Base-by-base conservation (phyloP, 2,113 vertebrate species). In the Actenoides hombroni region DNA sequence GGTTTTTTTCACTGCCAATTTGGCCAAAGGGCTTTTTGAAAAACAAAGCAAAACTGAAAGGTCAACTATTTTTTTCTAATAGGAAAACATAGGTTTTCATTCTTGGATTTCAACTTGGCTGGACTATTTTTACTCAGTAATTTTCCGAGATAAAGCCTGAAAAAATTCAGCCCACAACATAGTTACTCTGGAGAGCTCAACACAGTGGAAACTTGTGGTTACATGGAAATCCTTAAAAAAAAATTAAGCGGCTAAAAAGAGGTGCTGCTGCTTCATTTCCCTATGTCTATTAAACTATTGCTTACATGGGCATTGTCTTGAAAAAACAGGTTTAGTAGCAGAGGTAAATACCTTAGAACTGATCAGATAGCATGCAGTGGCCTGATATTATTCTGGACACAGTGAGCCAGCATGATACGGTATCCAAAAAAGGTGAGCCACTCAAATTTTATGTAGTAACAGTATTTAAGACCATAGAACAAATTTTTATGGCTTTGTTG, bases 141-240 rank as follows among this genome's bases (percentile, higher is more conserved):
- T 91, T 96, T 91, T 87, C 67, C 76, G 70, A 85, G 74, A 90
- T 79, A 90, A 83, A 68, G 44, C 33, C 33, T 94, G 70, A 85
- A 94, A 89, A 92, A 86, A 64, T 8, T 82, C 49, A 88, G 21
- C 79, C 54, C 35, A 46, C 40, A 69, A 21, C 33, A 40, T 90
- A 87, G 63, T 53, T 88, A 16, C 71, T 94, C 83, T 83, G 44
- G 48, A 92, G 63, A 90, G 57, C 29, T 85, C 40, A 91, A 3
- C 26, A 31, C 35, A 53, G 53, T 65, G 53, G 63, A 95, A 92
- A 88, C 44, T 82, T 89, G 53, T 40, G 75, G 53, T 61, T 92
- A 76, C 40, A 56, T 16, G 82, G 80, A 91, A 95, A 83, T 60
- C 10, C 37, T 69, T 83, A 53, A 33, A 13, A 33, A 13, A 82